Conservation (phyloP, 2,797 vertebrate species). For the Ambastaia sidthimunki region DNA sequence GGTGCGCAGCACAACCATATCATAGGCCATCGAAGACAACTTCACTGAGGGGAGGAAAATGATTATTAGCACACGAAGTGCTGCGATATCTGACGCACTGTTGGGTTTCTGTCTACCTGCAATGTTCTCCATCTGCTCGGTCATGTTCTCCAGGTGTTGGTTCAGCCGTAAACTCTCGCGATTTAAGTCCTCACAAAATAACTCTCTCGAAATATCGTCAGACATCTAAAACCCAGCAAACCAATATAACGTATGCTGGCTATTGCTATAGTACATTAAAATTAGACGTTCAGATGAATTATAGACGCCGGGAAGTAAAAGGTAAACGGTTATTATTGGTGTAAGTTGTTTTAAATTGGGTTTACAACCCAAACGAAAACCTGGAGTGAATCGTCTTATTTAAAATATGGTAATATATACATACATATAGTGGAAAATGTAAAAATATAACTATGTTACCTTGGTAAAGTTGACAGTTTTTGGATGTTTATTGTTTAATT, state of each 20-base stretch:
- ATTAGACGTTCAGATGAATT: too few relatives aligned
- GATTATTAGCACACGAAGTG: background rate
- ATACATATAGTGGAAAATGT: background rate
- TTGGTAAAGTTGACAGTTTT: background rate
- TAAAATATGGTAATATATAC: background rate
- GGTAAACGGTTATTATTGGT: background rate
- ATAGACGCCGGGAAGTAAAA: background rate
- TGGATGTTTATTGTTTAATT: background rate
- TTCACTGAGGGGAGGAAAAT: conserved; percentile 75
- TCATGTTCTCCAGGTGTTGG: conserved; percentile 71
- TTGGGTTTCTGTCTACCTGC: conserved; percentile 65
- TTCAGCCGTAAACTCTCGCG: conserved; percentile 62
- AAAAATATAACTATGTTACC: background rate
- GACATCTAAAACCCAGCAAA: conserved; percentile 69
- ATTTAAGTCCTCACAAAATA: conserved; percentile 8
- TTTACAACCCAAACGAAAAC: background rate
- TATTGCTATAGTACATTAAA: background rate
- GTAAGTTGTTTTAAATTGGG: background rate
- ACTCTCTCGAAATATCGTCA: conserved; percentile 6
- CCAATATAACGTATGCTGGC: background rate
- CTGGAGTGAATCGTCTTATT: background rate
- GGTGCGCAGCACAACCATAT: conserved; percentile 81
- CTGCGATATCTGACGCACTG: background rate
- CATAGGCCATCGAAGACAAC: conserved; percentile 84
- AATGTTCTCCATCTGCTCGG: conserved; percentile 69